Percentiles rank a stretch among this genome's conserved stretches.
Evolutionary conservation across 2,888 invertebrate genomes (phyloP).

Genomic region (Tinea semifulvella): DNA sequence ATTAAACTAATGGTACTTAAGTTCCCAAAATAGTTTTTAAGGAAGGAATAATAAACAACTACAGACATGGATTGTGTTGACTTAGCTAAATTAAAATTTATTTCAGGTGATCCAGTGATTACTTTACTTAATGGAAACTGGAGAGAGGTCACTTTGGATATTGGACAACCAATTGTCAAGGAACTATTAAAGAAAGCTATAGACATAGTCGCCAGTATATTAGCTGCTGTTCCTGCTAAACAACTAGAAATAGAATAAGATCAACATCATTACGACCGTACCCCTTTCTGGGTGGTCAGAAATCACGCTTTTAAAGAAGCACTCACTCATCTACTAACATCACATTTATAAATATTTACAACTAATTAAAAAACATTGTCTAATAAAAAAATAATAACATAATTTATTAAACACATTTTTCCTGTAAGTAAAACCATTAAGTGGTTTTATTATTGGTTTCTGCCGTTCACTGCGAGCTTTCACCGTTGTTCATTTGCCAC

Average conservation of each 20-base stretch:
- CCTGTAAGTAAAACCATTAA: not conserved
- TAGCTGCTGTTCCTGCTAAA: slow-evolving; percentile 18
- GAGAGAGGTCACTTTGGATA: slow-evolving; percentile 25
- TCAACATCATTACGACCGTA: too few species aligned
- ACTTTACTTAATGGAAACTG: slow-evolving; percentile 25
- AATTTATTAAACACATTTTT: slow-evolving; percentile 11
- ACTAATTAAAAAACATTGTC: not conserved
- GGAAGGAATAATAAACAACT: too few species aligned
- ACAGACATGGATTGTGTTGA: too few species aligned
- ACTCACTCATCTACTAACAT: not conserved
- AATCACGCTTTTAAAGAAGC: too few species aligned
- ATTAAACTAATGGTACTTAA: too few species aligned
- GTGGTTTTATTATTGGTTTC: slow-evolving; percentile 7
- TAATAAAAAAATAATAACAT: slow-evolving; percentile 13
- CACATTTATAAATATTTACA: slow-evolving; percentile 10
- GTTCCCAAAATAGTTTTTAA: too few species aligned
- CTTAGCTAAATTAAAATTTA: not conserved
- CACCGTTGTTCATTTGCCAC: not conserved
- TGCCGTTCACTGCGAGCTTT: not conserved
- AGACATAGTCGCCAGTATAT: slow-evolving; percentile 18
- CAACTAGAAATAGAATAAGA: slow-evolving; percentile 24
- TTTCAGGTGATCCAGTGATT: slow-evolving; percentile 28
- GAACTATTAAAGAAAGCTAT: slow-evolving; percentile 19
- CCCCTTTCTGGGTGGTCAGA: too few species aligned
- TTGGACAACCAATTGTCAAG: slow-evolving; percentile 28